Conservation (phyloP, 2,797 vertebrate genomes). For the Hirundo rustica region DNA sequence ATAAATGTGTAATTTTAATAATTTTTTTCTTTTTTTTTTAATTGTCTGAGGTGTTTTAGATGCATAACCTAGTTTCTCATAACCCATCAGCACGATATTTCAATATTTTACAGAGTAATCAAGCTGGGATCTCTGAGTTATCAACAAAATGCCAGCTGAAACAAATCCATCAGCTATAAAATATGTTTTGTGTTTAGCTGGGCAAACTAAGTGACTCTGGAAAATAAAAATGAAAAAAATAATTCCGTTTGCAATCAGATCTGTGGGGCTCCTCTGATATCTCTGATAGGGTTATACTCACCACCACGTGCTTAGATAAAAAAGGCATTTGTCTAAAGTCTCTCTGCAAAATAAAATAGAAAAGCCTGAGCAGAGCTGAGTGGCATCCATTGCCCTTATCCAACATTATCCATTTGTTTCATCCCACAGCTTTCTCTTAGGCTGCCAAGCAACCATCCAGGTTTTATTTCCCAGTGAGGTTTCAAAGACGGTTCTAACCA, state of each 20-base stretch:
- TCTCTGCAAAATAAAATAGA: neutral
- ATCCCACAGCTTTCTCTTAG: neutral
- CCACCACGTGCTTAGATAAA: neutral
- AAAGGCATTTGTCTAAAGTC: neutral
- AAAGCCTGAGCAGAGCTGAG: neutral
- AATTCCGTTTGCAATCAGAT: neutral
- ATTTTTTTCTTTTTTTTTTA: neutral
- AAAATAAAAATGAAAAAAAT: neutral
- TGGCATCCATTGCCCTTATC: neutral
- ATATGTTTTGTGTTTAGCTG: neutral
- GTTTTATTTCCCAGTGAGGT: neutral
- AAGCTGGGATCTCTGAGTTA: neutral
- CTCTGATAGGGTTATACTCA: neutral
- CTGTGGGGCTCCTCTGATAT: neutral
- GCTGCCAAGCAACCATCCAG: neutral
- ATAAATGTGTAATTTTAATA: neutral
- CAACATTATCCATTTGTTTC: neutral
- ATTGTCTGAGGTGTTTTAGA: neutral
- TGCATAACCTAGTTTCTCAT: neutral
- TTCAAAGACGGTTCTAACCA: neutral
- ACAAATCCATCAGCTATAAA: slow-evolving; percentile 14
- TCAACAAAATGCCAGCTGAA: slow-evolving; percentile 5
- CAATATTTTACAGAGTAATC: neutral
- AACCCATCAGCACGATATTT: neutral
- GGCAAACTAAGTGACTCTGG: neutral